These are phyloP conservation scores for Hucho hucho DNA, from an alignment of 2,113 vertebrate species.

Conservation along the genomic window DNA sequence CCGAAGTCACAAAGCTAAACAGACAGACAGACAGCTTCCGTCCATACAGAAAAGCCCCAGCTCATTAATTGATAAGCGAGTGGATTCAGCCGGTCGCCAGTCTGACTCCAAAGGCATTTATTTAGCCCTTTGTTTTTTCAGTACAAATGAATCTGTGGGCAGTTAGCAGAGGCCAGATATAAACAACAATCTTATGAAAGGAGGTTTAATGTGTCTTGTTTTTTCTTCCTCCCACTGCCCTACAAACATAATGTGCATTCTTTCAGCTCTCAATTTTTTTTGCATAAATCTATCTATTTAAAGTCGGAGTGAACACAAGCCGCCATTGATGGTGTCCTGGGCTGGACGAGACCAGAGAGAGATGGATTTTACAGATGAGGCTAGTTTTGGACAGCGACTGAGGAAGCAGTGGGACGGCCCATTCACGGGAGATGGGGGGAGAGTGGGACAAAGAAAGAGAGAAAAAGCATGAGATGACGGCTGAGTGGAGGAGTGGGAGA, in stretches of 20 bases:
- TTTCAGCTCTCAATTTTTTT: slow-evolving; percentile 57
- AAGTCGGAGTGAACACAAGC: slow-evolving; percentile 72
- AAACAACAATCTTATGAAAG: slow-evolving; percentile 71
- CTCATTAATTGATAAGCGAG: slow-evolving; percentile 19
- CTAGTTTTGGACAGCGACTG: slow-evolving; percentile 64
- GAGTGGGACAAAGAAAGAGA: slow-evolving; percentile 35
- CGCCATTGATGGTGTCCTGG: slow-evolving; percentile 67
- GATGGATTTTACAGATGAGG: slow-evolving; percentile 71
- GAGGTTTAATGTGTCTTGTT: slow-evolving; percentile 60
- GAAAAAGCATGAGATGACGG: too few relatives aligned
- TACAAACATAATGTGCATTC: slow-evolving; percentile 69
- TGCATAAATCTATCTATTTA: slow-evolving; percentile 74
- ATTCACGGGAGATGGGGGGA: slow-evolving; percentile 45
- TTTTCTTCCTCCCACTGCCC: slow-evolving; percentile 54
- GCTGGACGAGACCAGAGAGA: slow-evolving; percentile 22
- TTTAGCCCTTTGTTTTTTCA: slow-evolving; percentile 25
- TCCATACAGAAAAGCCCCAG: slow-evolving; percentile 17
- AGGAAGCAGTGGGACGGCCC: slow-evolving; percentile 52
- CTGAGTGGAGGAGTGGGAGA: not conserved
- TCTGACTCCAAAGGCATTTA: slow-evolving; percentile 22
- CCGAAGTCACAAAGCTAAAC: slow-evolving; percentile 9
- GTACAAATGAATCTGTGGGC: slow-evolving; percentile 59
- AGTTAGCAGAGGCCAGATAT: slow-evolving; percentile 59
- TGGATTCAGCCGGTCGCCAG: not conserved
- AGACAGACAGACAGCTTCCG: slow-evolving; percentile 3